Conservation (phyloP, 1,140 invertebrate genomes). For the Cheumatopsyche charites region DNA sequence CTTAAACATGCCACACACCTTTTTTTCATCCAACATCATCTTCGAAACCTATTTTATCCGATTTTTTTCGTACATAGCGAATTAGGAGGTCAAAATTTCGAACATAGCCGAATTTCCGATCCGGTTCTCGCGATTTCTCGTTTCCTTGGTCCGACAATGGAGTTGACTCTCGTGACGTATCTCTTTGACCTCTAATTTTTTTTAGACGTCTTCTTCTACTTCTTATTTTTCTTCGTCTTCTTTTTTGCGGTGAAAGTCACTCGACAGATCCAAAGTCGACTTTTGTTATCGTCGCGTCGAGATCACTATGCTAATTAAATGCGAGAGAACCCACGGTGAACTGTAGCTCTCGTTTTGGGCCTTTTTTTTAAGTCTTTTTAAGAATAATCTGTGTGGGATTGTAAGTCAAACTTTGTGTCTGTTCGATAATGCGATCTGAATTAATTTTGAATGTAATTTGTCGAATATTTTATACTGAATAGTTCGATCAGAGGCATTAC, state of each 20-base stretch:
- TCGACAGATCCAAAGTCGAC: background rate
- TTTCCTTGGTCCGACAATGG: constrained; percentile 12
- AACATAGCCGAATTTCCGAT: constrained; percentile 5
- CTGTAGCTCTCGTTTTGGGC: background rate
- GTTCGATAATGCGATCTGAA: no score
- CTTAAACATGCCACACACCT: no score
- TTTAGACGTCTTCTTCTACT: background rate
- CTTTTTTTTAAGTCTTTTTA: no score
- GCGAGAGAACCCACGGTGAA: constrained; percentile 13
- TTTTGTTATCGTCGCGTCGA: constrained; percentile 7
- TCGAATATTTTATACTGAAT: no score
- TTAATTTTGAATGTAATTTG: no score
- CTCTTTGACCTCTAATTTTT: background rate
- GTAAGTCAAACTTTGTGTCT: no score
- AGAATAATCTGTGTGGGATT: no score
- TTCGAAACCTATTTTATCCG: no score
- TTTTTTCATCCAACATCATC: no score
- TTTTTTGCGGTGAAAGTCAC: constrained; percentile 26
- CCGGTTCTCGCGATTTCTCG: constrained; percentile 26
- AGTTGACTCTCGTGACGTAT: constrained; percentile 14
- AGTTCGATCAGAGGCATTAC: no score
- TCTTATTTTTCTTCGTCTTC: background rate
- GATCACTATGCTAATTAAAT: constrained; percentile 23
- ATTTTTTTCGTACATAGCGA: background rate
- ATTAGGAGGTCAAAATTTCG: constrained; percentile 21